A percentile compares a stretch with the other conserved stretches of the same genome.
Conservation (phyloP, 2,797 vertebrate species). For the Etheostoma perlongum region DNA sequence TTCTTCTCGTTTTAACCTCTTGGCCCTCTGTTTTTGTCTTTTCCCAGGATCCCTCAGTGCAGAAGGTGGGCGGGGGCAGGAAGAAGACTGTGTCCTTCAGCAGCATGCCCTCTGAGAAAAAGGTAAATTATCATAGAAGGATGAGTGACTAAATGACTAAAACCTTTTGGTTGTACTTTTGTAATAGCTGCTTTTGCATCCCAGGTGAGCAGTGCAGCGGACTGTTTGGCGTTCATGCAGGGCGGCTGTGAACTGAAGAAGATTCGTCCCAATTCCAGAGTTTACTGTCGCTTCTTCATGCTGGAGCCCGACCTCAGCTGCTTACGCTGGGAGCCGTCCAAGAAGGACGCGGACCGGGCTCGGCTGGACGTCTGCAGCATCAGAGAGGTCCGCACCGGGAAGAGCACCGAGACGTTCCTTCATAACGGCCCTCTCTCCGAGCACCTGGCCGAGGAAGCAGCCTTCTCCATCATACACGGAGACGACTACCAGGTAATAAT, state of each 20-base stretch:
- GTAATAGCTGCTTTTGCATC: background rate
- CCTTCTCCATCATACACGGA: conserved; percentile 95
- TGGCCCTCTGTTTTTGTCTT: conserved; percentile 22
- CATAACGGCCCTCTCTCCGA: conserved; percentile 93
- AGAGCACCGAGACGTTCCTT: conserved; percentile 97
- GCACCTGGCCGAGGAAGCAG: conserved; percentile 95
- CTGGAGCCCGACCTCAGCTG: conserved; percentile 93
- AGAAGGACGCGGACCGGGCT: conserved; percentile 95
- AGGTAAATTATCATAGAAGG: conserved; percentile 67
- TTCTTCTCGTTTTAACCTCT: conserved; percentile 27
- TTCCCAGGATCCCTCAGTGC: conserved; percentile 92
- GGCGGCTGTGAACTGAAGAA: conserved; percentile 98
- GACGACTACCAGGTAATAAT: conserved; percentile 90
- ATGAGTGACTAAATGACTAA: no score
- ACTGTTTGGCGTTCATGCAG: conserved; percentile 99
- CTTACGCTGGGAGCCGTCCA: conserved; percentile 98
- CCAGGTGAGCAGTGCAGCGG: conserved; percentile 93
- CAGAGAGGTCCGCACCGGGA: conserved; percentile 95
- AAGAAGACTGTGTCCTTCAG: conserved; percentile 99
- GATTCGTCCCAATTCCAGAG: conserved; percentile 93
- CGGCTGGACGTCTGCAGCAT: conserved; percentile 92
- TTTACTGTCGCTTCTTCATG: conserved; percentile 97
- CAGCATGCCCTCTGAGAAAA: conserved; percentile 98
- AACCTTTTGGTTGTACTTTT: background rate
- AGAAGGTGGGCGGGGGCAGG: conserved; percentile 90